phyloP scores from a whole-genome alignment of 2,797 vertebrate genomes.

The Masticophis lateralis region DNA sequence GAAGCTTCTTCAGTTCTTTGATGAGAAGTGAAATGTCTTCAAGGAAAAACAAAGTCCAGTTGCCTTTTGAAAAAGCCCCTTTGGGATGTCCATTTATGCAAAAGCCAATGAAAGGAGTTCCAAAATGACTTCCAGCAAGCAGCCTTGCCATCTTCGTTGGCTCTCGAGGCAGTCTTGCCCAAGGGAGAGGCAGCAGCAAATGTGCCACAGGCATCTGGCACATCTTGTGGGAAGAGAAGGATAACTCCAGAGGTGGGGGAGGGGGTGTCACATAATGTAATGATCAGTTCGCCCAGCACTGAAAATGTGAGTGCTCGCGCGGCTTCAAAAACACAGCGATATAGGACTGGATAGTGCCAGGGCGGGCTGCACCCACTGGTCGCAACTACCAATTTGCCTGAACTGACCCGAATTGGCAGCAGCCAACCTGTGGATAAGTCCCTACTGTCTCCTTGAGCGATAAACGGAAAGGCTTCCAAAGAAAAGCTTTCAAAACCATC shows the following conservation, averaged over 20 bases:
- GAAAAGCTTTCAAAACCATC: neutral
- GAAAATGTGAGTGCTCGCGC: too few species aligned
- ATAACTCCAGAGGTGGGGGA: too few species aligned
- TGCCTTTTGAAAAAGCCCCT: neutral
- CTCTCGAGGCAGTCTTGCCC: neutral
- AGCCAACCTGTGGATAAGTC: neutral
- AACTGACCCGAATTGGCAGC: too few species aligned
- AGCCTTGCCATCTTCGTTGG: neutral
- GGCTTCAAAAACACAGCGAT: too few species aligned
- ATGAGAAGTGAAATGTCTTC: too few species aligned
- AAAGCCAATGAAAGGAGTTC: neutral
- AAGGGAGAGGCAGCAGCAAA: neutral
- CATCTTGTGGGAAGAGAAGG: neutral
- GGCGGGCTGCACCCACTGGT: too few species aligned
- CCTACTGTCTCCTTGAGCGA: neutral
- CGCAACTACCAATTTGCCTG: too few species aligned
- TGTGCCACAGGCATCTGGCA: too few species aligned
- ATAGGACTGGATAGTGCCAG: too few species aligned
- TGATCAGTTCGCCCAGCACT: too few species aligned
- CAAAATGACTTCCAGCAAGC: neutral
- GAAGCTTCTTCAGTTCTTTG: neutral
- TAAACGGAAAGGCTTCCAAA: neutral
- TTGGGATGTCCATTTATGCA: neutral
- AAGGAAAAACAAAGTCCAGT: too few species aligned
- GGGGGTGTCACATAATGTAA: too few species aligned